Evolutionary conservation across 2,888 invertebrate species (phyloP).

Genomic region (Dryobota labecula): DNA sequence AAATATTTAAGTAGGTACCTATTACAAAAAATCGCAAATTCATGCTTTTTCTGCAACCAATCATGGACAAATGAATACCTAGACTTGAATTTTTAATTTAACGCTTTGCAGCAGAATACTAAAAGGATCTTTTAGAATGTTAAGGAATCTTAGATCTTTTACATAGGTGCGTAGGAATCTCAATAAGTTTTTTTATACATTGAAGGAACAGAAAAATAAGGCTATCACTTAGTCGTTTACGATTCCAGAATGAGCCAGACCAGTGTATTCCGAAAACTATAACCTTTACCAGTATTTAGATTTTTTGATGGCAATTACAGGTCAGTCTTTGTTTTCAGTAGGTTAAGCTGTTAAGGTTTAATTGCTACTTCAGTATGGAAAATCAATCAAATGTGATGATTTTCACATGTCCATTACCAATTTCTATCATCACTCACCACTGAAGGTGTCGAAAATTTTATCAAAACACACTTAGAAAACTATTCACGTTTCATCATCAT

Average conservation of each 20-base stretch:
- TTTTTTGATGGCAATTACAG: neutral
- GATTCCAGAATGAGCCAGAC: neutral
- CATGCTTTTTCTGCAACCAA: neutral
- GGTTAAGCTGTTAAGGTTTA: neutral
- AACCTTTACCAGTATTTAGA: neutral
- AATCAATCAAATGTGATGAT: neutral
- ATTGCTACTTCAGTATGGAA: neutral
- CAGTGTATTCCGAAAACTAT: neutral
- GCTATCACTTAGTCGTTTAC: neutral
- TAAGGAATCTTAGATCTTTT: too few relatives aligned
- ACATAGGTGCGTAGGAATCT: neutral
- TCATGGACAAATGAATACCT: neutral
- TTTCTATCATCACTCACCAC: neutral
- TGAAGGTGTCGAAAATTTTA: neutral
- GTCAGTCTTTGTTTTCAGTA: neutral
- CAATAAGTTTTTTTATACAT: neutral
- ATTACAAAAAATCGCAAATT: neutral
- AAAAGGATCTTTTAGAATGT: neutral
- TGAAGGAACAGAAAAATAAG: neutral
- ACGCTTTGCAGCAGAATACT: neutral
- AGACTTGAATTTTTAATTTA: neutral
- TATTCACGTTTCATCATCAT: constrained; percentile 9
- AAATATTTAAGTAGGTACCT: neutral
- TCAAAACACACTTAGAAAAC: neutral
- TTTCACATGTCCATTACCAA: neutral